Evolutionary conservation across 1,140 invertebrate genomes (phyloP).

Genomic region (Brachionus angularis): DNA sequence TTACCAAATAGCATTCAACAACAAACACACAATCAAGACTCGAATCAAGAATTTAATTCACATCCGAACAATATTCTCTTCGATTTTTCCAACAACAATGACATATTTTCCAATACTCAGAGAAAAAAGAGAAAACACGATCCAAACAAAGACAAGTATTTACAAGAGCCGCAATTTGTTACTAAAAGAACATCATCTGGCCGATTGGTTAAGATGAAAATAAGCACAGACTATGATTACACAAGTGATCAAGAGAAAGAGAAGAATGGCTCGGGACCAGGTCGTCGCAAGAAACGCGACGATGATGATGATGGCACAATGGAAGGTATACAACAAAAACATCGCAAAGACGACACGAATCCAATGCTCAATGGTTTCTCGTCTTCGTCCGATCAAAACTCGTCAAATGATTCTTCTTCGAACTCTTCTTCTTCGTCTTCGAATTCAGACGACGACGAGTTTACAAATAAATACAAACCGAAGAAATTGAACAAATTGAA

Average conservation of each 20-base stretch:
- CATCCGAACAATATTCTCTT: neutral
- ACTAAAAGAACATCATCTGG: conserved; percentile 39
- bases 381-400: neutral
- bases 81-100: conserved; percentile 14
- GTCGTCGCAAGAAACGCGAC: neutral
- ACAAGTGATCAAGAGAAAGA: conserved; percentile 29
- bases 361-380: too few relatives aligned
- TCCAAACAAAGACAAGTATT: conserved; percentile 36
- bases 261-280: neutral
- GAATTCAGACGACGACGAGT: conserved; percentile 19
- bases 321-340: conserved; percentile 25
- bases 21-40: neutral
- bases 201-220: conserved; percentile 40
- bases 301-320: conserved; percentile 1
- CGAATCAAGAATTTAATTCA: neutral
- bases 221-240: conserved; percentile 32
- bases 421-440: too few relatives aligned
- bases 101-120: neutral
- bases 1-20: neutral
- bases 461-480: neutral
- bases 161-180: conserved; percentile 38
- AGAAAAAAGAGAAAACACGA: conserved; percentile 27
- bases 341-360: too few relatives aligned
- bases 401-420: neutral
- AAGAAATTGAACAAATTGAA: neutral